These are phyloP conservation scores for Dioctria linearis DNA, from an alignment of 2,888 invertebrate species.

Conservation along the genomic window DNA sequence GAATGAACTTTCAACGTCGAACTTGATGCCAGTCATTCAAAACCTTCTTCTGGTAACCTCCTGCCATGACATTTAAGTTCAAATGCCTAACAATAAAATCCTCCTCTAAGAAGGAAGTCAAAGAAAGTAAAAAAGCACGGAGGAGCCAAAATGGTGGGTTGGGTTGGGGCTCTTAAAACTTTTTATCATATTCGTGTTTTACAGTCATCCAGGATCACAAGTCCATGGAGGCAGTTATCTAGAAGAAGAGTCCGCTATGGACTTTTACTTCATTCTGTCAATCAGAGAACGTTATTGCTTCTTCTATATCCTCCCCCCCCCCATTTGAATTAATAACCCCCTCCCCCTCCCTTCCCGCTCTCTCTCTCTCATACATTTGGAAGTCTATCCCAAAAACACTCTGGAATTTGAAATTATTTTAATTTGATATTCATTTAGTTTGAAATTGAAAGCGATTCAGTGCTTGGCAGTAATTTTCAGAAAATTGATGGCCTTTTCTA, in stretches of 20 bases:
- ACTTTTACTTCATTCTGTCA: too few relatives aligned
- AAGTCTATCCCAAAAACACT: not conserved
- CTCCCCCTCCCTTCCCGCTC: too few relatives aligned
- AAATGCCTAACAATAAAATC: too few relatives aligned
- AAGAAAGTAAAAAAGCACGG: too few relatives aligned
- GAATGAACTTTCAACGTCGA: conserved; percentile 15
- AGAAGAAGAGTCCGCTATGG: too few relatives aligned
- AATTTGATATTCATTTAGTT: conserved; percentile 28
- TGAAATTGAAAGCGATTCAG: not conserved
- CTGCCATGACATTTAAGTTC: too few relatives aligned
- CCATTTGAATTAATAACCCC: too few relatives aligned
- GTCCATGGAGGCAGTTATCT: not conserved
- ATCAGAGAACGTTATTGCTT: too few relatives aligned
- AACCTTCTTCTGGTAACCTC: not conserved
- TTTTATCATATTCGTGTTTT: conserved; percentile 21
- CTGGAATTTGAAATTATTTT: conserved; percentile 20
- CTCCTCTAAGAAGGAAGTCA: too few relatives aligned
- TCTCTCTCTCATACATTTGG: too few relatives aligned
- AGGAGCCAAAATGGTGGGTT: too few relatives aligned
- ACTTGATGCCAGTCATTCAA: conserved; percentile 17
- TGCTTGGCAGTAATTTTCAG: conserved; percentile 14
- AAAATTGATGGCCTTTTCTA: conserved; percentile 18
- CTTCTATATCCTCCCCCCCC: too few relatives aligned
- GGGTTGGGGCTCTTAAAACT: not conserved
- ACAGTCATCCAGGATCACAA: conserved; percentile 5